Base-by-base conservation (phyloP, 2,797 vertebrate genomes). In the Falco columbarius region DNA sequence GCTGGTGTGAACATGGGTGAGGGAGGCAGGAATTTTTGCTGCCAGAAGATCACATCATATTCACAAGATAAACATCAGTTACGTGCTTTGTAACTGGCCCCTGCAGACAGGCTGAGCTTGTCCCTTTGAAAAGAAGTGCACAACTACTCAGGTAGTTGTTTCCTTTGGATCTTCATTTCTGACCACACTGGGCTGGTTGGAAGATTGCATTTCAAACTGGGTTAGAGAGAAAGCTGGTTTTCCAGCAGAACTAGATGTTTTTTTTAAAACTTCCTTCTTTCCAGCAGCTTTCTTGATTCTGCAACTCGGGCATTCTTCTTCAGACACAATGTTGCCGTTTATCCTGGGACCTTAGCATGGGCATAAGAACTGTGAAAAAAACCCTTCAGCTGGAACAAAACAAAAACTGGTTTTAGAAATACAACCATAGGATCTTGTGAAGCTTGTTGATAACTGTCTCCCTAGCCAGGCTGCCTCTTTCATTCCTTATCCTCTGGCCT, bases 51-150 rank as follows among this genome's bases (percentile, higher is more conserved):
- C 10, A 1, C 12, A 3, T 36, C 9, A 29, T 56, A 10, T 54
- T 71, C 34, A 49, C 62, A 67, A 19, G 10, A 38, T 5, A 67
- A 63, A 30, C 1, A 6, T 32, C 58, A 65, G 32, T 65, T 51
- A 34, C n/a, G 19, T 0, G 0, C 36, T 38, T n/a, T 73, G 21
- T 47, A 65, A 16, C 19, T 40, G 59, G n/a, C 42, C n/a, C 10
- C 27, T 54, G 47, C 40, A 55, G 26, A 20, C 19, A 67, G 68
- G 55, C 52, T 74, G 74, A 62, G 26, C 71, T 75, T 13, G 21
- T 52, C 23, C 29, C n/a, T 80, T 38, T 40, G 63, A 90, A 46
- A 44, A 49, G 14, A 66, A 58, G 29, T 10, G 44, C 62, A 27
- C 13, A 42, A 20, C 42, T 58, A 20, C 36, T 81, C 63, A 29